Conservation (phyloP, 2,888 invertebrate genomes). For the Cerceris ruficornis region DNA sequence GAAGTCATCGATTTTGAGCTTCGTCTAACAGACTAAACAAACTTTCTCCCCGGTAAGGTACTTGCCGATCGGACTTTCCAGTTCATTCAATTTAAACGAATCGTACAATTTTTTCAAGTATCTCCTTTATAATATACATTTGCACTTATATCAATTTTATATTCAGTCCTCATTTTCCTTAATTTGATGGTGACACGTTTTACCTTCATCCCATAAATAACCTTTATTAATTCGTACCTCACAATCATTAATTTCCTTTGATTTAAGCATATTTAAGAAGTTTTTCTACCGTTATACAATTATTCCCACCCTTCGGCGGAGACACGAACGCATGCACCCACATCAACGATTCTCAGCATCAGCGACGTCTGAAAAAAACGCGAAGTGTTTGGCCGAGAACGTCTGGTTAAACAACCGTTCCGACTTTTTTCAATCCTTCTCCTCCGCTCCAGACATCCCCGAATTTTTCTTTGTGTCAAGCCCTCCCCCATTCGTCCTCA, state of each 20-base stretch:
- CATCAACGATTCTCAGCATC: neutral
- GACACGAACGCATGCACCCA: conserved; percentile 1
- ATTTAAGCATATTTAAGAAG: too few relatives aligned
- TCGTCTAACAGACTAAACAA: conserved; percentile 7
- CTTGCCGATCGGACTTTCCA: neutral
- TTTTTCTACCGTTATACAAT: too few relatives aligned
- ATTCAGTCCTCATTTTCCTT: too few relatives aligned
- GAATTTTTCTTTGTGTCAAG: conserved; percentile 64
- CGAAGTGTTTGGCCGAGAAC: conserved; percentile 21
- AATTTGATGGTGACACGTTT: too few relatives aligned
- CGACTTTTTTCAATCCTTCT: conserved; percentile 45
- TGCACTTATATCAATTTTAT: too few relatives aligned
- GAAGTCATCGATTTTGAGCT: conserved; percentile 11
- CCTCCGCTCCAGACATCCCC: conserved; percentile 53
- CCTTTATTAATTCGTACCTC: too few relatives aligned
- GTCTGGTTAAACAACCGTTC: conserved; percentile 59
- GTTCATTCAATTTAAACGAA: too few relatives aligned
- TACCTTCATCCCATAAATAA: too few relatives aligned
- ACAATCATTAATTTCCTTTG: too few relatives aligned
- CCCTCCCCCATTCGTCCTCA: conserved; percentile 36
- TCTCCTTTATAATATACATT: too few relatives aligned
- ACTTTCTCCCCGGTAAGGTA: conserved; percentile 25
- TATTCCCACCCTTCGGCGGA: neutral
- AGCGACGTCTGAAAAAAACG: conserved; percentile 14
- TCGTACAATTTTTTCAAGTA: too few relatives aligned